Percentiles rank a stretch among this genome's conserved stretches.
Conservation (phyloP, 2,888 invertebrate genomes). For the Neuroscelio doddi region DNA sequence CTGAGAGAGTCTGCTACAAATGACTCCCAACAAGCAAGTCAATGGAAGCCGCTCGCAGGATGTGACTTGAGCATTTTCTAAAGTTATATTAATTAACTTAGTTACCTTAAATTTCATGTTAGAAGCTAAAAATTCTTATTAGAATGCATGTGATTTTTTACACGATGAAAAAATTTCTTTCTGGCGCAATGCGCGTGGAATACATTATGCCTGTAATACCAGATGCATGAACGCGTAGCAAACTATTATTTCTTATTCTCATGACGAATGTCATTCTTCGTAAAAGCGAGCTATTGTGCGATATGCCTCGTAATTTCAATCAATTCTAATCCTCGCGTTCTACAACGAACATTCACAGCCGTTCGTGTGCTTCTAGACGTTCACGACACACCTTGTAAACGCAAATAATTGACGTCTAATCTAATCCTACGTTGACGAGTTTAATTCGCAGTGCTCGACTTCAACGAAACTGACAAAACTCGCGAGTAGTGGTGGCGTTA, state of each 20-base stretch:
- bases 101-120: too few relatives aligned
- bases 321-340: slow-evolving; percentile 19
- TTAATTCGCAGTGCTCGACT: too few relatives aligned
- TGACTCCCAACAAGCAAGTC: slow-evolving; percentile 62
- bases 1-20: slow-evolving; percentile 32
- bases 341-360: slow-evolving; percentile 2
- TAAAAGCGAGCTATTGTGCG: slow-evolving; percentile 18
- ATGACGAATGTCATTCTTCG: slow-evolving; percentile 10
- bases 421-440: too few relatives aligned
- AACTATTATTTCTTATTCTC: slow-evolving; percentile 8
- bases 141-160: too few relatives aligned
- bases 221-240: slow-evolving; percentile 2
- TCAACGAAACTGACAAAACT: too few relatives aligned
- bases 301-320: slow-evolving; percentile 22
- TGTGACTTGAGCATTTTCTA: too few relatives aligned
- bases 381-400: slow-evolving; percentile 33
- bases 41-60: too few relatives aligned
- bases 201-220: neutral
- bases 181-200: slow-evolving; percentile 8
- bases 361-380: slow-evolving; percentile 13
- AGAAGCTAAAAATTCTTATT: too few relatives aligned
- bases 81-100: too few relatives aligned
- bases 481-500: too few relatives aligned
- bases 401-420: slow-evolving; percentile 21
- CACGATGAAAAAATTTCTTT: too few relatives aligned